Conservation (phyloP, 2,888 invertebrate genomes). For the Sarcophaga carnaria region DNA sequence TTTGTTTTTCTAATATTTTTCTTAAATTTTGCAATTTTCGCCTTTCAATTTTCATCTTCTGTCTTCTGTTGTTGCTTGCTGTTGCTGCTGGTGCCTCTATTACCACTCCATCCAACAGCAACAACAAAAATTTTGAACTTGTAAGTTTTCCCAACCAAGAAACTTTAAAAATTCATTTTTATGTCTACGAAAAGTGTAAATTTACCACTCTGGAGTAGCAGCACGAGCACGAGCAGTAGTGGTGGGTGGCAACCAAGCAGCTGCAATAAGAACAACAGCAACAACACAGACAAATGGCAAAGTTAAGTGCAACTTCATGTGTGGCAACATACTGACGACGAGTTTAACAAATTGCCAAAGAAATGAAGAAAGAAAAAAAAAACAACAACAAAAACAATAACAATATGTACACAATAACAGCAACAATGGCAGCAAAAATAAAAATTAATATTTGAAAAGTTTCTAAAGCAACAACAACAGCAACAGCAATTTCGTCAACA, state of each 20-base stretch:
- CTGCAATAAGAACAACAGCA: conserved; percentile 7
- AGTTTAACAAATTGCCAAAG: conserved; percentile 60
- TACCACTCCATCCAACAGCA: not conserved
- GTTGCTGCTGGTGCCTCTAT: too few species aligned
- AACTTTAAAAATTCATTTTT: conserved; percentile 49
- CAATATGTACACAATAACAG: not conserved
- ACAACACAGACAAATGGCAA: conserved; percentile 55
- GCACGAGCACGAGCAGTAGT: conserved; percentile 3
- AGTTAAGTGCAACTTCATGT: conserved; percentile 66
- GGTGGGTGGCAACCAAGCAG: conserved; percentile 50
- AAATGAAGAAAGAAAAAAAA: not conserved
- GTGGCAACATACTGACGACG: conserved; percentile 58
- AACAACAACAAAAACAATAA: conserved; percentile 10
- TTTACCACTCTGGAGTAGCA: conserved; percentile 51
- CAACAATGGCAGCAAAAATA: conserved; percentile 18
- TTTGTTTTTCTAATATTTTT: not conserved
- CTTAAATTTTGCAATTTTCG: not conserved
- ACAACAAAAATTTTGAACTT: conserved; percentile 27
- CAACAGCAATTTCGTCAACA: not conserved
- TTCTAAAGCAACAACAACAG: conserved; percentile 44
- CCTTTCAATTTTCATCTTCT: not conserved
- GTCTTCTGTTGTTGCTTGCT: not conserved
- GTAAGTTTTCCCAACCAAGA: conserved; percentile 47
- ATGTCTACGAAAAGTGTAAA: conserved; percentile 65
- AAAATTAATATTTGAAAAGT: conserved; percentile 64